phyloP scores from a whole-genome alignment of 2,797 vertebrate species.

The Bufotes viridis region DNA sequence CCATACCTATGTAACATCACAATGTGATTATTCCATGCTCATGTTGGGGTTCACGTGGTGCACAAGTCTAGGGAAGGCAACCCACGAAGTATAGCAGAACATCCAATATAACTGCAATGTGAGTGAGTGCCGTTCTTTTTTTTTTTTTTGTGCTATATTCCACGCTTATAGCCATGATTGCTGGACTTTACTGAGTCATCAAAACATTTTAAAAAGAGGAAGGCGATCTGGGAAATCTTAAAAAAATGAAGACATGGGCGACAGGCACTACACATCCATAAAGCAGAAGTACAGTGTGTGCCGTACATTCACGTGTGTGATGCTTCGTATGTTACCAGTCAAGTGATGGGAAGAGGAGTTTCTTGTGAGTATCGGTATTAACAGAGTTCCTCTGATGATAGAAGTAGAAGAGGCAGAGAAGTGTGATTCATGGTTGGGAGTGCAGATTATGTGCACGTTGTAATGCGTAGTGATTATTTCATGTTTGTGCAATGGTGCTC shows the following conservation, averaged over 20 bases:
- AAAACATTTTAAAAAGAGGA: slow-evolving; percentile 13
- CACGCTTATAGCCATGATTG: too few species aligned
- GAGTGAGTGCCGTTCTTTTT: too few species aligned
- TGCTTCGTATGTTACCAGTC: not conserved
- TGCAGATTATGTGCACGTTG: not conserved
- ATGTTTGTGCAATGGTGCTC: not conserved
- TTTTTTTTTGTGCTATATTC: not conserved
- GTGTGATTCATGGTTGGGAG: too few species aligned
- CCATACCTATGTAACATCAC: not conserved
- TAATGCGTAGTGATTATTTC: not conserved
- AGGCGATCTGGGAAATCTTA: not conserved
- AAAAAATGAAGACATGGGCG: not conserved
- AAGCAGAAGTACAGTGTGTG: slow-evolving; percentile 11
- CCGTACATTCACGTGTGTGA: not conserved
- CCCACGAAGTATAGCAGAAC: too few species aligned
- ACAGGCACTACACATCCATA: not conserved
- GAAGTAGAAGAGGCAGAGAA: too few species aligned
- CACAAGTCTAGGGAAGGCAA: too few species aligned
- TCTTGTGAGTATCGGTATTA: not conserved
- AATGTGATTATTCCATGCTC: too few species aligned
- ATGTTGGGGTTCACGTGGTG: too few species aligned
- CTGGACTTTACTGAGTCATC: not conserved
- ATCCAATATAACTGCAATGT: too few species aligned
- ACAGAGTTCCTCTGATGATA: not conserved
- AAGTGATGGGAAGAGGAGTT: not conserved